Base-by-base conservation (phyloP, 1,140 invertebrate species). In the Coelopa frigida region DNA sequence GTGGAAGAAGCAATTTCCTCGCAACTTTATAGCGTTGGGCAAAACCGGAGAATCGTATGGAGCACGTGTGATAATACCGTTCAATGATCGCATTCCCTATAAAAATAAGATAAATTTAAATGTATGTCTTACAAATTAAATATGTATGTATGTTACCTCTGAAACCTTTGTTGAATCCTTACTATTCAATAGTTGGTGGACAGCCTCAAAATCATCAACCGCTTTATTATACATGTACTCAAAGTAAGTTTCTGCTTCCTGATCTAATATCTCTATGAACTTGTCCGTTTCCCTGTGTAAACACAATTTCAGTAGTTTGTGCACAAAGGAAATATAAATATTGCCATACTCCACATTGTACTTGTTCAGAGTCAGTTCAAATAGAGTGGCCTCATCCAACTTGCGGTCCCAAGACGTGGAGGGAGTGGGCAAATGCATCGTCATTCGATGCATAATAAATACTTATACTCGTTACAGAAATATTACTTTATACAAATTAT, bases 401-500 rank as follows among this genome's bases (percentile, higher is more conserved):
- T 31, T 39, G 1, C 35, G 22, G 14, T 46, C 20, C 44, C 44
- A 46, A 10, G 20, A 20, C n/a, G 32, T 18, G 4, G 44, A 38
- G 8, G 44, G 44, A 7, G 36, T n/a, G 14, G 35, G 10, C 5
- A 46, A 23, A 11, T 29, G 10, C 7, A 46, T 10, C 4, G 44
- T 35, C 4, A 46, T 17, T 6, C 44, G 36, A 39, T 46, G 44
- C 44, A 46, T 46, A n/a, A n/a, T n/a, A n/a, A n/a, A n/a, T n/a
- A n/a, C n/a, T n/a, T n/a, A n/a, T n/a, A n/a, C n/a, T n/a, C n/a
- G n/a, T n/a, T n/a, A n/a, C n/a, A n/a, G n/a, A n/a, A n/a, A n/a
- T n/a, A n/a, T n/a, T n/a, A n/a, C n/a, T n/a, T n/a, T n/a, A n/a
- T n/a, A n/a, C n/a, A n/a, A n/a, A n/a, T n/a, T n/a, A n/a, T n/a